Evolutionary conservation across 2,888 invertebrate species (phyloP), one percentile per base, ranked within the genome.

Genomic region (Pogonocherus hispidulus): DNA sequence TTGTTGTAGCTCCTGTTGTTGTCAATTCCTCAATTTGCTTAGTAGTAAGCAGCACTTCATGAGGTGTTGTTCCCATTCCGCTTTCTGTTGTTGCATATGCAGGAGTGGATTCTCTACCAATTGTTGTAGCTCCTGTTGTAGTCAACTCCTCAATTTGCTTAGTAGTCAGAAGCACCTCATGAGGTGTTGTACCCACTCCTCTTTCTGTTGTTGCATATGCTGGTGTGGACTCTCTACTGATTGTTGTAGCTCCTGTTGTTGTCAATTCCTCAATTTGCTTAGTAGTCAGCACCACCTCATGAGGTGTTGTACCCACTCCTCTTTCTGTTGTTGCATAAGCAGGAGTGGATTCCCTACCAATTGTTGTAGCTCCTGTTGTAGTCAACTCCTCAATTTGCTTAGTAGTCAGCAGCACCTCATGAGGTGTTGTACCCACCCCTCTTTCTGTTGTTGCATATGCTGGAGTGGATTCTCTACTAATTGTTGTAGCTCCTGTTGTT

Each of bases 31-130:
- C 14, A 9, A 73, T 18, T 69, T 69, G 64, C 51, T 57, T 22
- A 20, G 70, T 69, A 18, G 71, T 71, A 8, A 73, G 51, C 4
- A 63, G 2, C 5, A 65, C 65, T 62, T 66, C 70, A 55, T 65
- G 66, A 6, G 69, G 62, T 44, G 57, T 41, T 23, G 60, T 63
- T 37, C 67, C 55, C 5, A 47, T 59, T 11, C 47, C 44, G 23
- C 37, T 59, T 11, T n/a, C 41, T 8, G 37, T 63, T 19, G 23
- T 37, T n/a, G 2, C 41, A 51, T 23, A 52, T 27, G 5, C 14
- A 44, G 47, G 9, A 20, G 59, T 35, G 27, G 27, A 23, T 27
- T 52, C 27, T 19, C 11, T 55, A 55, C 27, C 6, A n/a, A 35
- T 35, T 18, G 11, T 55, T 8, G 55, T 52, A 16, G 19, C 9